Evolutionary conservation across 2,797 vertebrate species (phyloP), one percentile per base, ranked within the genome.

Genomic region (Centropyge bicolor): DNA sequence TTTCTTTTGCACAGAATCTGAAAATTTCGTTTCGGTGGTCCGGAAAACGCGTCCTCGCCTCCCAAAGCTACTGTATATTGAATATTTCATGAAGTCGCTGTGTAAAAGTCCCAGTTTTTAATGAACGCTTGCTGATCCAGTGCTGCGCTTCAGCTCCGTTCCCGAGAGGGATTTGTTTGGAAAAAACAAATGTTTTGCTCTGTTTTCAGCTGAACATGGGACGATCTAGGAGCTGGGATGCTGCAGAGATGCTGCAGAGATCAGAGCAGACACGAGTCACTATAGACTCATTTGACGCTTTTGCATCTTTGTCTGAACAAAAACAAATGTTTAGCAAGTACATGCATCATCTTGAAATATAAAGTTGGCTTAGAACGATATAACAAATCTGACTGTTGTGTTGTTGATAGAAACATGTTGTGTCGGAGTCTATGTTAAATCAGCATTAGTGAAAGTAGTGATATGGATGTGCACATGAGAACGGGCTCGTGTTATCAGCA

Each of bases 81-180:
- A 91, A 92, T 91, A 91, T 92, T 93, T 92, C 75, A 93, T 88
- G 89, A 89, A 80, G 46, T 36, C 64, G 17, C 76, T 68, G 73
- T 59, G 82, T 64, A 27, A 31, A 69, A 88, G 87, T 83, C 85
- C 79, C 69, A 35, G 74, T 72, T 88, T 88, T 89, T 91, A 91
- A 90, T 90, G 84, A 88, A 82, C 68, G 84, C 76, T 67, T 36
- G 67, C 74, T 88, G 78, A 90, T 83, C 70, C 79, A 27, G 4
- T 22, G 77, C 63, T 74, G 88, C 82, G 55, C 85, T 88, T 84
- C 51, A 64, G 54, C 78, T 86, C 70, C 51, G 5, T 7, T 85
- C 86, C 82, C 78, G 4, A 1, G 80, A 85, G 86, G 67, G 62
- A 70, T 6, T 41, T 51, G 20, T 62, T 77, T 70, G 60, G 65